These are phyloP conservation scores for Teleogryllus occipitalis DNA, from an alignment of 1,140 invertebrate species.

Conservation along the genomic window DNA sequence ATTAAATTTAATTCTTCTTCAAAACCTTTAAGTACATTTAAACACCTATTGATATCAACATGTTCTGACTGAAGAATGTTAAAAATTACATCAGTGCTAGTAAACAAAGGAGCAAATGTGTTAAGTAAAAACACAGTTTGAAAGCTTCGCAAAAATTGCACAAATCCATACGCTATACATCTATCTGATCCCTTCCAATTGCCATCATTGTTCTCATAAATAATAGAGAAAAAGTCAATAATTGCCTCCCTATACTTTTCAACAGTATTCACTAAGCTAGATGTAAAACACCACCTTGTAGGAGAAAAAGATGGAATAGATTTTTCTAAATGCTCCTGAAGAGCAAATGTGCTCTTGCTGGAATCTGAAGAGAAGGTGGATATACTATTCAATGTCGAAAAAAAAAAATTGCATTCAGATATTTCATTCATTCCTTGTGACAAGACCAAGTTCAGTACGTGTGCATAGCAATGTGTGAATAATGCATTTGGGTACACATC, in stretches of 20 bases:
- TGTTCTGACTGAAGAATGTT: neutral
- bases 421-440: neutral
- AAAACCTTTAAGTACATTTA: neutral
- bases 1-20: neutral
- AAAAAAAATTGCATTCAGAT: constrained; percentile 10
- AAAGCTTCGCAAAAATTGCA: neutral
- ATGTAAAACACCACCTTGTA: constrained; percentile 5
- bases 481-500: constrained; percentile 2
- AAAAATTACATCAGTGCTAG: neutral
- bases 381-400: neutral
- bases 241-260: neutral
- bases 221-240: constrained; percentile 1
- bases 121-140: constrained; percentile 7
- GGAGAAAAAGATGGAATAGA: neutral
- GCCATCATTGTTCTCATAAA: neutral
- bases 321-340: neutral
- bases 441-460: constrained; percentile 9
- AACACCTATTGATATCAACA: neutral
- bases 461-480: constrained; percentile 12
- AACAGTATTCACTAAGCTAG: neutral
- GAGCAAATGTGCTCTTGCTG: neutral
- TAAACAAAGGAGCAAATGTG: neutral
- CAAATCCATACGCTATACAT: neutral
- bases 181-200: neutral
- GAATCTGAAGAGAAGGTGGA: constrained; percentile 7